These are phyloP conservation scores for Yponomeuta evonymella DNA, from an alignment of 2,888 invertebrate genomes.

Conservation along the genomic window DNA sequence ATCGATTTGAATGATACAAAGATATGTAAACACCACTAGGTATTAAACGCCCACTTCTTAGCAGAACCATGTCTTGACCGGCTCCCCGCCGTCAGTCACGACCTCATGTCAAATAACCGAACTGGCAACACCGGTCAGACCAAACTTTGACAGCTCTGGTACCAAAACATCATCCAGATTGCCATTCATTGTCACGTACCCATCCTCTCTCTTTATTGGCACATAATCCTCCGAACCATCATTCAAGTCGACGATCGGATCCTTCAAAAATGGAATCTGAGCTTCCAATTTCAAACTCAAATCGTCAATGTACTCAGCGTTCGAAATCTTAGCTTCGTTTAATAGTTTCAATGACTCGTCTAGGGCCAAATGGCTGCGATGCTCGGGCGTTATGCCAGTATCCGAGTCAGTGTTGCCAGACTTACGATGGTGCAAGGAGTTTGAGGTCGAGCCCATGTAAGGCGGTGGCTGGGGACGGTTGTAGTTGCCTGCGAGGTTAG, in stretches of 20 bases:
- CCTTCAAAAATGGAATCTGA: constrained; percentile 23
- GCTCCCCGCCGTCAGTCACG: constrained; percentile 43
- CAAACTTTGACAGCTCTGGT: constrained; percentile 56
- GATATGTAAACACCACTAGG: no score
- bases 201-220: constrained; percentile 32
- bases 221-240: constrained; percentile 66
- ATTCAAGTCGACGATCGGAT: constrained; percentile 53
- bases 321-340: constrained; percentile 63
- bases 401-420: constrained; percentile 40
- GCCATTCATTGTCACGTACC: constrained; percentile 29
- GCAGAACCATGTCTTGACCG: constrained; percentile 72
- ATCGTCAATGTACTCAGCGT: constrained; percentile 42
- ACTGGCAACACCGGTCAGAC: constrained; percentile 39
- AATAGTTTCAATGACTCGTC: constrained; percentile 66
- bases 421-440: constrained; percentile 56
- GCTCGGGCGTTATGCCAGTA: constrained; percentile 51
- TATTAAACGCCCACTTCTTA: constrained; percentile 32
- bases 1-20: no score
- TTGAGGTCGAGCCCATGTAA: constrained; percentile 54
- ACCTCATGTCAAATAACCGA: constrained; percentile 61
- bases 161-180: constrained; percentile 57
- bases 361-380: constrained; percentile 49
- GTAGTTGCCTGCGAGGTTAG: constrained; percentile 59
- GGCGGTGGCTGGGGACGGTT: constrained; percentile 70
- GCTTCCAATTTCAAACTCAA: constrained; percentile 1